phyloP scores from a whole-genome alignment of 1,140 invertebrate species.

The Drosophila santomea region DNA sequence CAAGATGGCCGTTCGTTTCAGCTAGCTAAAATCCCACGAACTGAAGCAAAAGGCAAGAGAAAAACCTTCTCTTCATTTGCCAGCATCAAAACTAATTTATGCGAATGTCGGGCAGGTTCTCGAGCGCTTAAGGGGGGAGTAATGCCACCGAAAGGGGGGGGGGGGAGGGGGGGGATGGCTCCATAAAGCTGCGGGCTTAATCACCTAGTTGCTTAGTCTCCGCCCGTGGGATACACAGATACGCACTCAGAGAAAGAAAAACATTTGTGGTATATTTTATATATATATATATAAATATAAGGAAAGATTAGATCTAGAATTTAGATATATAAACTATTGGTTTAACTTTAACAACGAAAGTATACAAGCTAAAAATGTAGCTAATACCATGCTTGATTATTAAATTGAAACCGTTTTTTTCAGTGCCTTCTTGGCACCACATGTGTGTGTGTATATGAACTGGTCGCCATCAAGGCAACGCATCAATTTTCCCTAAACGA shows the following conservation, averaged over 20 bases:
- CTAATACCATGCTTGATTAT: background rate
- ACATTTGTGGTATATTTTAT: too few relatives aligned
- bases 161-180: background rate
- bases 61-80: constrained; percentile 58
- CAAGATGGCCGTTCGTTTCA: constrained; percentile 57
- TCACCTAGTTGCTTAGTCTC: constrained; percentile 23
- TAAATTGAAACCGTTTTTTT: background rate
- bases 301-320: too few relatives aligned
- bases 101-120: constrained; percentile 44
- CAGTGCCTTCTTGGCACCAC: background rate
- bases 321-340: too few relatives aligned
- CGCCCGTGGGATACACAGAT: constrained; percentile 1
- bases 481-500: constrained; percentile 48
- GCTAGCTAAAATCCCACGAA: constrained; percentile 34
- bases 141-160: background rate
- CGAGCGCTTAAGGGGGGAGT: background rate
- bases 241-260: background rate
- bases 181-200: constrained; percentile 17
- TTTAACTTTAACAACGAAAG: too few relatives aligned
- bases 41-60: background rate
- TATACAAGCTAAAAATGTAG: too few relatives aligned
- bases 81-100: constrained; percentile 73
- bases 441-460: constrained; percentile 3
- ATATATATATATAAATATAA: too few relatives aligned
- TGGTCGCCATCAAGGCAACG: constrained; percentile 55